Evolutionary conservation across 2,797 vertebrate genomes (phyloP).

Genomic region (Spinus pinus): DNA sequence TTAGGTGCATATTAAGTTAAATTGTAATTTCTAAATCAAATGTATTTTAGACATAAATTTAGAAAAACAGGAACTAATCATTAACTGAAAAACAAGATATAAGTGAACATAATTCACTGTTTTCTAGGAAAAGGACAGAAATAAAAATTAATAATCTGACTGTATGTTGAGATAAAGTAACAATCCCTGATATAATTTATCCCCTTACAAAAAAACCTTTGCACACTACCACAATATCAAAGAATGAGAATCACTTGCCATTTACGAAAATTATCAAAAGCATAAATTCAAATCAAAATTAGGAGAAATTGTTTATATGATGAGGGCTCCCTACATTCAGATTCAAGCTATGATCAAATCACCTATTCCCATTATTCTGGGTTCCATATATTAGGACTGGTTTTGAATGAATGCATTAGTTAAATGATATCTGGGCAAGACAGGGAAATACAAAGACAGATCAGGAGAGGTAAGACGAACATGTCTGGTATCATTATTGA

Average conservation of each 20-base stretch:
- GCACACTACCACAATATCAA: background rate
- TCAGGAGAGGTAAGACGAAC: background rate
- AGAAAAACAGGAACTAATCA: background rate
- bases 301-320: background rate
- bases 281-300: background rate
- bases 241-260: background rate
- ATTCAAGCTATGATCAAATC: background rate
- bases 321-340: background rate
- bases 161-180: background rate
- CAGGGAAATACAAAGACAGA: background rate
- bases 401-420: background rate
- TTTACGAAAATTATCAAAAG: background rate
- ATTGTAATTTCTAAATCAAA: slow-evolving; percentile 4
- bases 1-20: background rate
- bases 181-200: background rate
- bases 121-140: background rate
- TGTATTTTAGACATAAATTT: background rate
- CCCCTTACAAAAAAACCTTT: background rate
- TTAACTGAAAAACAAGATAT: background rate
- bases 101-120: background rate
- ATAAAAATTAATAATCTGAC: background rate
- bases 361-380: background rate
- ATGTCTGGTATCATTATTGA: background rate
- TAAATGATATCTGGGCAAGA: background rate
- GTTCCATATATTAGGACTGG: background rate